phyloP scores from a whole-genome alignment of 2,888 invertebrate species.

The Lepidonotus clava region DNA sequence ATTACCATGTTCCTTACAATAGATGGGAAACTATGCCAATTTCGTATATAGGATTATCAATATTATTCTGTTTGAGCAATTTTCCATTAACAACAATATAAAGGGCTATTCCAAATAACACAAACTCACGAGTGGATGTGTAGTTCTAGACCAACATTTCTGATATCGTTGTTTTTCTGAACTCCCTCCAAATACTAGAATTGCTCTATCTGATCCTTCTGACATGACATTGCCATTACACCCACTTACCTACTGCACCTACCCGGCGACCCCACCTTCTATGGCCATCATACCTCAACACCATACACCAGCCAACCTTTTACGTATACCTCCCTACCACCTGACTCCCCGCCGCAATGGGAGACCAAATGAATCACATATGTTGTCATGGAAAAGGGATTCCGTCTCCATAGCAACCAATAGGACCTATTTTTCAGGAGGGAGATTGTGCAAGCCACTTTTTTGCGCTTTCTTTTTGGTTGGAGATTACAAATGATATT shows the following conservation, averaged over 20 bases:
- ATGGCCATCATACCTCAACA: neutral
- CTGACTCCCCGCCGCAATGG: too few relatives aligned
- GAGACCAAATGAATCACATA: too few relatives aligned
- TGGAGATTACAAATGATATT: too few relatives aligned
- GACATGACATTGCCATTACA: neutral
- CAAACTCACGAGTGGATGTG: neutral
- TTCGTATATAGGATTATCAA: neutral
- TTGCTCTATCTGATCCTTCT: neutral
- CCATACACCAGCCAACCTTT: neutral
- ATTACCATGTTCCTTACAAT: neutral
- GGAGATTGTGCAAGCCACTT: too few relatives aligned
- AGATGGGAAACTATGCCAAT: too few relatives aligned
- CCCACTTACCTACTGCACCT: neutral
- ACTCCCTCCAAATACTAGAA: neutral
- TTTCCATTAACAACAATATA: neutral
- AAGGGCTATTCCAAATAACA: neutral
- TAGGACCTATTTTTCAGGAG: too few relatives aligned
- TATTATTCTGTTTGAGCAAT: neutral
- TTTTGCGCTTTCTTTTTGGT: too few relatives aligned
- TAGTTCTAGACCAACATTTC: neutral
- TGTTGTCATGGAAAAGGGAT: too few relatives aligned
- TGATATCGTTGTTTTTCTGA: neutral
- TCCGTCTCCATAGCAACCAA: too few relatives aligned
- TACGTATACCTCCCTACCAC: too few relatives aligned
- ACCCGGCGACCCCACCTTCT: neutral